Percentiles rank a stretch among this genome's conserved stretches.
Conservation (phyloP, 2,113 vertebrate genomes). For the Podarcis raffonei region DNA sequence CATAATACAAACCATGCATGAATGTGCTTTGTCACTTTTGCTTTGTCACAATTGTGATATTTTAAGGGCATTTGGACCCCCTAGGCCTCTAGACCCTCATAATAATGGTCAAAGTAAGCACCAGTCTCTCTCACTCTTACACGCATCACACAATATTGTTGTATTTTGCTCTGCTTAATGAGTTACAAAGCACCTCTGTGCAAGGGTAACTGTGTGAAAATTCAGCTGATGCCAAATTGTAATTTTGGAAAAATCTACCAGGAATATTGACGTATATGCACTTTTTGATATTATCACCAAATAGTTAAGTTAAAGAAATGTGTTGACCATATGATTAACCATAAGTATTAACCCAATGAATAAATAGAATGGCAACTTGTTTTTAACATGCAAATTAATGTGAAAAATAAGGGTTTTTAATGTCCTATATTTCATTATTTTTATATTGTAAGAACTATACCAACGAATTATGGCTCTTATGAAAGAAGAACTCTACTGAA, state of each 20-base stretch:
- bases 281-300: not conserved
- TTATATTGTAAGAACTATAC: conserved; percentile 6
- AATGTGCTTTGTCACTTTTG: not conserved
- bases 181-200: not conserved
- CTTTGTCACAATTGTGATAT: not conserved
- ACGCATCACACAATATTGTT: not conserved
- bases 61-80: not conserved
- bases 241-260: not conserved
- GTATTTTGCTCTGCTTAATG: not conserved
- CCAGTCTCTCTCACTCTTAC: not conserved
- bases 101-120: not conserved
- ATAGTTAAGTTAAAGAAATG: not conserved
- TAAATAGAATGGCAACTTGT: not conserved
- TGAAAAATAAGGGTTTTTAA: not conserved
- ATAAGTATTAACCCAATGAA: conserved; percentile 2
- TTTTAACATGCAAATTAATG: not conserved
- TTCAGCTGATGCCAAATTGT: not conserved
- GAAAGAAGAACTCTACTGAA: not conserved
- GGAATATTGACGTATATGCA: not conserved
- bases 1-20: not conserved
- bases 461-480: not conserved
- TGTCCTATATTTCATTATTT: not conserved
- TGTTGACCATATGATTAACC: not conserved
- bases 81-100: not conserved
- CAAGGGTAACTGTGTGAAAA: not conserved